phyloP scores from a whole-genome alignment of 1,140 invertebrate genomes.

The Zaprionus davidi region DNA sequence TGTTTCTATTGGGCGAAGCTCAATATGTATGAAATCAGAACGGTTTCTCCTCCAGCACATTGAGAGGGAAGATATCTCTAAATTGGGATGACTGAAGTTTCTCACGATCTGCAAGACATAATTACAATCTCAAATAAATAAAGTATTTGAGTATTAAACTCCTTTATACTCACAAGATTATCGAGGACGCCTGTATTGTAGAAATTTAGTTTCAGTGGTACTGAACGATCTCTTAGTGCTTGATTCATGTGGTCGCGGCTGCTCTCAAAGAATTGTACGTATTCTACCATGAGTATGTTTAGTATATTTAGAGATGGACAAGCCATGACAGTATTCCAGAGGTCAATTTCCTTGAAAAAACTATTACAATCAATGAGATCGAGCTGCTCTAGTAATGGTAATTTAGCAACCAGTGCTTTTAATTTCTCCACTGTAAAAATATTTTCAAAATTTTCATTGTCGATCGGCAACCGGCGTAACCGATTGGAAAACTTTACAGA shows the following conservation, averaged over 20 bases:
- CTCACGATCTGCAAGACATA: constrained; percentile 1
- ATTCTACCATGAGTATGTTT: constrained; percentile 15
- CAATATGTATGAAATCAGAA: too few relatives aligned
- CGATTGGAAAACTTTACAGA: too few relatives aligned
- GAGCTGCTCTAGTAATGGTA: background rate
- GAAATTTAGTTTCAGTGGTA: background rate
- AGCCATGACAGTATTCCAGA: constrained; percentile 14
- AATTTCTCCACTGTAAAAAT: too few relatives aligned
- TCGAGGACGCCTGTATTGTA: background rate
- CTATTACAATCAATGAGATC: constrained; percentile 10
- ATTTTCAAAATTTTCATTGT: too few relatives aligned
- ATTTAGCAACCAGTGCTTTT: too few relatives aligned
- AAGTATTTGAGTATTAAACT: background rate
- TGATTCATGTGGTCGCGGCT: constrained; percentile 5
- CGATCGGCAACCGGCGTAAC: too few relatives aligned
- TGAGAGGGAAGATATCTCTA: background rate
- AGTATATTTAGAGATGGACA: constrained; percentile 1
- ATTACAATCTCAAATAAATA: background rate
- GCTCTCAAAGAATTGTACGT: background rate
- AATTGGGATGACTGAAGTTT: background rate
- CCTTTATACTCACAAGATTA: background rate
- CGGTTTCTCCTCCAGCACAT: too few relatives aligned
- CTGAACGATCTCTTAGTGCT: background rate
- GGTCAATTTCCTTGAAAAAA: constrained; percentile 5
- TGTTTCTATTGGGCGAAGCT: too few relatives aligned